Percentiles rank a stretch among this genome's conserved stretches.
Evolutionary conservation across 2,113 vertebrate species (phyloP).

Genomic region (Macroglossus sobrinus): DNA sequence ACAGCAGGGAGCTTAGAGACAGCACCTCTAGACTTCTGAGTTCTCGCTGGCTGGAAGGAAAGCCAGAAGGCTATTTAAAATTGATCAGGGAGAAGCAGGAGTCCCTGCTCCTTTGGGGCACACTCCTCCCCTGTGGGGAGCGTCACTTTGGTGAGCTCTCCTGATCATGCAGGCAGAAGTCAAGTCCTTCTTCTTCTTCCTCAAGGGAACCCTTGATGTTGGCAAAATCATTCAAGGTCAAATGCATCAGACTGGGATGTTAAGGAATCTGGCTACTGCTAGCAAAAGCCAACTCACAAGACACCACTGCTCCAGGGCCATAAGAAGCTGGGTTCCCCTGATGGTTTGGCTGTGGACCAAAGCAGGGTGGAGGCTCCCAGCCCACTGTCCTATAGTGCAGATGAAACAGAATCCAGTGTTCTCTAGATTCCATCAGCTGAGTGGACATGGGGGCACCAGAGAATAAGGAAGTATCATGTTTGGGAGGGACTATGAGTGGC

Average conservation of each 20-base stretch:
- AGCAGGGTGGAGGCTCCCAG: neutral
- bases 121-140: neutral
- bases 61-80: neutral
- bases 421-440: neutral
- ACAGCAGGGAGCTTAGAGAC: neutral
- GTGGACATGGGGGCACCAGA: neutral
- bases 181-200: neutral
- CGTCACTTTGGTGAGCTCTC: neutral
- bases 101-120: neutral
- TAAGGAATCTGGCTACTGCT: neutral
- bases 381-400: neutral
- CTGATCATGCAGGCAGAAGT: neutral
- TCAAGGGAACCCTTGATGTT: neutral
- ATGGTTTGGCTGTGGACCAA: neutral
- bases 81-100: neutral
- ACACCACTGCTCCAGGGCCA: neutral
- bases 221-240: neutral
- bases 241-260: neutral
- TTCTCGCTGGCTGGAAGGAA: neutral
- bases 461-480: rapidly evolving
- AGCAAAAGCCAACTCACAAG: neutral
- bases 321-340: neutral
- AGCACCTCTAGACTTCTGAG: rapidly evolving
- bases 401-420: neutral
- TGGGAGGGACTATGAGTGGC: neutral